Conservation (phyloP, 2,113 vertebrate genomes). For the Gallinago paraguaiae region DNA sequence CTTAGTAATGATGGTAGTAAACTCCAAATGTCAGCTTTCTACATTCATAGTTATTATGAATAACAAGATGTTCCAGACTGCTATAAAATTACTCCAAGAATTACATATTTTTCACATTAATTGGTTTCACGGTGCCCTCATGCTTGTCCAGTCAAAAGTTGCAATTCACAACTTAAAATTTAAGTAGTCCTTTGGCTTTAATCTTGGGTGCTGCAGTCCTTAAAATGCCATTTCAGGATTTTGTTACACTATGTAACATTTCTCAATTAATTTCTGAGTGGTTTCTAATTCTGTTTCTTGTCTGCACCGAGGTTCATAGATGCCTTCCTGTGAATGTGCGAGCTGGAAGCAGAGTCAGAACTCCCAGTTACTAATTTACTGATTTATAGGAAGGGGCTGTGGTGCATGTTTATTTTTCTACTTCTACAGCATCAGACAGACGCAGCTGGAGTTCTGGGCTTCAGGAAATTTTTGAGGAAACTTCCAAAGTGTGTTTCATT, state of each 20-base stretch:
- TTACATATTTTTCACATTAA: neutral
- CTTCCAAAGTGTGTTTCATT: neutral
- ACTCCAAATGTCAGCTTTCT: neutral
- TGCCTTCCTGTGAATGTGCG: neutral
- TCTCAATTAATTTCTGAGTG: neutral
- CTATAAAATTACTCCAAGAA: neutral
- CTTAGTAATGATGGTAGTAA: neutral
- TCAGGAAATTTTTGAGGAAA: neutral
- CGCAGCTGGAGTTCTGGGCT: neutral
- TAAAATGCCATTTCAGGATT: neutral
- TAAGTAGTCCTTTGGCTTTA: neutral
- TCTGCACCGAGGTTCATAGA: neutral
- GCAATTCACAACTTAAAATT: neutral
- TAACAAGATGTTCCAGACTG: neutral
- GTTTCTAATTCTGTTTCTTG: neutral
- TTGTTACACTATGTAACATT: neutral
- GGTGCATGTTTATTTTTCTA: neutral
- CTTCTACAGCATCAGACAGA: neutral
- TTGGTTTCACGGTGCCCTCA: neutral
- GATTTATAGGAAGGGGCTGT: neutral
- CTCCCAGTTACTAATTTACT: constrained; percentile 4
- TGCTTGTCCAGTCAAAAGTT: neutral
- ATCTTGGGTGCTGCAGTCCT: neutral
- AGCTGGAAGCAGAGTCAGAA: neutral
- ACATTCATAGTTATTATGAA: neutral